phyloP scores from a whole-genome alignment of 2,113 vertebrate species.

The Vidua chalybeata region DNA sequence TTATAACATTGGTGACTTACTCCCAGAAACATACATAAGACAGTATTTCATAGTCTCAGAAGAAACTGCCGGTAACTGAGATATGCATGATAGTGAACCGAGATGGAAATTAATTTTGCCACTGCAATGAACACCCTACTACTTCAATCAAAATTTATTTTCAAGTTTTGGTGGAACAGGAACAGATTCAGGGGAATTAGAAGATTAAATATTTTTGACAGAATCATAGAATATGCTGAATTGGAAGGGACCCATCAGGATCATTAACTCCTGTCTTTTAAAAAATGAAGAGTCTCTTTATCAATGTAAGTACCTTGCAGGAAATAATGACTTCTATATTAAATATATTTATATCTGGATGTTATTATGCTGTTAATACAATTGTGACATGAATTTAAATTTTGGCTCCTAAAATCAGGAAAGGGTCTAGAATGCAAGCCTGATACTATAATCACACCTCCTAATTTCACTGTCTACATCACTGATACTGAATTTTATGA shows the following conservation, averaged over 20 bases:
- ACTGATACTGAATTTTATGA: neutral
- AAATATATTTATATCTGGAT: neutral
- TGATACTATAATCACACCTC: neutral
- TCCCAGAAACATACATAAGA: slow-evolving; percentile 3
- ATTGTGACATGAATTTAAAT: neutral
- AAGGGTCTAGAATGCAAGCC: neutral
- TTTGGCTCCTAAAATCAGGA: neutral
- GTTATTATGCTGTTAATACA: neutral
- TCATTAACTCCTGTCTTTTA: neutral
- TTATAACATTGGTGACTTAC: neutral
- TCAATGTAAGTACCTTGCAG: neutral
- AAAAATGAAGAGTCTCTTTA: neutral
- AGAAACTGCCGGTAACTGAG: slow-evolving; percentile 29
- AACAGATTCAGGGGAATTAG: neutral
- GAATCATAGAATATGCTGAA: neutral
- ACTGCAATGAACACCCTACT: neutral
- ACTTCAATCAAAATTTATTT: slow-evolving; percentile 32
- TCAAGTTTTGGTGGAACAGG: neutral
- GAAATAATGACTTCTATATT: neutral
- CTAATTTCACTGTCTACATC: slow-evolving; percentile 7
- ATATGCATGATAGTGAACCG: neutral
- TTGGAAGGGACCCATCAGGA: neutral
- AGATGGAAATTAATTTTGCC: slow-evolving; percentile 47
- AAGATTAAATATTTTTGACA: slow-evolving; percentile 5
- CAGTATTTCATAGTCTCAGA: slow-evolving; percentile 34